phyloP scores from a whole-genome alignment of 2,113 vertebrate species.

The Python bivittatus region DNA sequence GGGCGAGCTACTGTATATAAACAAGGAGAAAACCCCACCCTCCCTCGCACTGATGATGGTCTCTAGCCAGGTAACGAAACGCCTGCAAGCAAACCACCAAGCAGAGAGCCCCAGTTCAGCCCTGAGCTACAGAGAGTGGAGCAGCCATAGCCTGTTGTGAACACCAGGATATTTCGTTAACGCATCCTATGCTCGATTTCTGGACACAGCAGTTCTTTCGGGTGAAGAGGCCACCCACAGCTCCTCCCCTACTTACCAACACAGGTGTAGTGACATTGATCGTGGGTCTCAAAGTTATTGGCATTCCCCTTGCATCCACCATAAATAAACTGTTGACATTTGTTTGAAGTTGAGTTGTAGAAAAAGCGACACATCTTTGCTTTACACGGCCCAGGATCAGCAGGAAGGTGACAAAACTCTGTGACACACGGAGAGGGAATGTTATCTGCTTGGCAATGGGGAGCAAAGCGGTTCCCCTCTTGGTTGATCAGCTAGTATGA shows the following conservation, averaged over 20 bases:
- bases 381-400: not conserved
- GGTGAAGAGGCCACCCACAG: not conserved
- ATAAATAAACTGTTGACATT: not conserved
- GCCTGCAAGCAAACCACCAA: not conserved
- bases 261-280: not conserved
- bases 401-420: not conserved
- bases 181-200: not conserved
- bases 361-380: fast-evolving
- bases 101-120: not conserved
- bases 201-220: not conserved
- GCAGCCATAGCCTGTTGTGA: no score
- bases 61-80: not conserved
- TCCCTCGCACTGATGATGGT: not conserved
- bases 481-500: not conserved
- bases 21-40: not conserved
- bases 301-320: not conserved
- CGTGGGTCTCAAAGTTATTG: not conserved
- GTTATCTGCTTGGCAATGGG: no score
- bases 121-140: not conserved
- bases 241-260: not conserved
- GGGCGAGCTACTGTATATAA: not conserved
- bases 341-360: not conserved
- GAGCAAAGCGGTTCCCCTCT: no score
- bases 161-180: no score
- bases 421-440: not conserved